Conservation (phyloP, 1,140 invertebrate genomes). For the Andricus grossulariae region DNA sequence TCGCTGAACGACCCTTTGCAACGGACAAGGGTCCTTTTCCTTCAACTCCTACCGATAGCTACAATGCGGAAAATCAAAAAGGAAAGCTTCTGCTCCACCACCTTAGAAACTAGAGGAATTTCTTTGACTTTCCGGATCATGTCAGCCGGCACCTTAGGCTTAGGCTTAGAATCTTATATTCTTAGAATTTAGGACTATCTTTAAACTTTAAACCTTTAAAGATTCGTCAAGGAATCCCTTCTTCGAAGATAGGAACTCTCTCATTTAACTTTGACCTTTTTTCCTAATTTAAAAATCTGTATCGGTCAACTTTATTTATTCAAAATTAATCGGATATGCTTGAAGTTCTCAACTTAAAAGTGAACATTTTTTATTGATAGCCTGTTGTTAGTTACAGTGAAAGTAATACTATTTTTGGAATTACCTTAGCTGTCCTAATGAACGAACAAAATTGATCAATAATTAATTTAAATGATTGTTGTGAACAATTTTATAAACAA, state of each 20-base stretch:
- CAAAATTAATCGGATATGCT: no score
- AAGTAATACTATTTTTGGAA: no score
- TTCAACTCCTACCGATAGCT: neutral
- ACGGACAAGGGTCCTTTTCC: conserved; percentile 8
- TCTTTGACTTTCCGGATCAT: conserved; percentile 7
- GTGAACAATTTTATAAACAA: no score
- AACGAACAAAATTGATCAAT: no score
- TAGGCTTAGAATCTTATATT: neutral
- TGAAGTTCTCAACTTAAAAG: no score
- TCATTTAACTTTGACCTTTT: neutral
- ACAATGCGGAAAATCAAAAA: conserved; percentile 23
- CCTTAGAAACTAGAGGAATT: neutral
- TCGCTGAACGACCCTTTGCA: conserved; percentile 15
- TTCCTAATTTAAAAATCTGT: neutral
- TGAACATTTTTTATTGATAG: no score
- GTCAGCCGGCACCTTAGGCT: neutral
- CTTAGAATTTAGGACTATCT: conserved; percentile 3
- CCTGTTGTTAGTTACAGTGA: no score
- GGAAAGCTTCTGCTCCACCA: conserved; percentile 16
- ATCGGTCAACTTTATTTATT: no score
- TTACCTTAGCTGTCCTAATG: no score
- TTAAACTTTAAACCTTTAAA: no score
- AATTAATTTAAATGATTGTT: no score
- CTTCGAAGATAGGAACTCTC: neutral
- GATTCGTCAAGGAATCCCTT: conserved; percentile 20